These are phyloP conservation scores for Gymnogyps californianus DNA, from an alignment of 2,113 vertebrate species.

Conservation along the genomic window DNA sequence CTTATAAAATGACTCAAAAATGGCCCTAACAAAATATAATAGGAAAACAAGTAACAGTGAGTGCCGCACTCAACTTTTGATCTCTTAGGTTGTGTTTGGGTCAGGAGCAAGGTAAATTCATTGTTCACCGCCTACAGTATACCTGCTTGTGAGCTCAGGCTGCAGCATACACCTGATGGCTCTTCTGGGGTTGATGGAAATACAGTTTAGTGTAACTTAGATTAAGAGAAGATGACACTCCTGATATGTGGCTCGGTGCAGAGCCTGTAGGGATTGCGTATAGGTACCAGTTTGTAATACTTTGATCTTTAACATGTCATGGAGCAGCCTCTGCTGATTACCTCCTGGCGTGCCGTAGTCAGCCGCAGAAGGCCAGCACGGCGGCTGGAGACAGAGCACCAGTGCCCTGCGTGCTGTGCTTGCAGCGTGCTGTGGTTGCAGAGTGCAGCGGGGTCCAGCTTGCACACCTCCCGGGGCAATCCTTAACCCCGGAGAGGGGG, in stretches of 20 bases:
- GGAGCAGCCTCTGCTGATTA: neutral
- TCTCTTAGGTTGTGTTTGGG: neutral
- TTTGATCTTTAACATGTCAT: neutral
- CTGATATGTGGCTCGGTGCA: neutral
- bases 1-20: neutral
- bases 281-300: neutral
- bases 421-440: neutral
- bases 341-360: fast-evolving
- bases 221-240: neutral
- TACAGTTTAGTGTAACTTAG: neutral
- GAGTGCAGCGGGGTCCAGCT: neutral
- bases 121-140: neutral
- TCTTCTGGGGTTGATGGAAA: neutral
- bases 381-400: neutral
- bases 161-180: neutral
- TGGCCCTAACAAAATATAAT: neutral
- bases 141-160: neutral
- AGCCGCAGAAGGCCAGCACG: neutral
- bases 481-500: fast-evolving
- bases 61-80: neutral
- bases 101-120: neutral
- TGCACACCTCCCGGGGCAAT: neutral
- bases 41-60: neutral
- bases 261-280: neutral
- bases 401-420: fast-evolving